Base-by-base conservation (phyloP, 2,113 vertebrate genomes). In the Apus apus region DNA sequence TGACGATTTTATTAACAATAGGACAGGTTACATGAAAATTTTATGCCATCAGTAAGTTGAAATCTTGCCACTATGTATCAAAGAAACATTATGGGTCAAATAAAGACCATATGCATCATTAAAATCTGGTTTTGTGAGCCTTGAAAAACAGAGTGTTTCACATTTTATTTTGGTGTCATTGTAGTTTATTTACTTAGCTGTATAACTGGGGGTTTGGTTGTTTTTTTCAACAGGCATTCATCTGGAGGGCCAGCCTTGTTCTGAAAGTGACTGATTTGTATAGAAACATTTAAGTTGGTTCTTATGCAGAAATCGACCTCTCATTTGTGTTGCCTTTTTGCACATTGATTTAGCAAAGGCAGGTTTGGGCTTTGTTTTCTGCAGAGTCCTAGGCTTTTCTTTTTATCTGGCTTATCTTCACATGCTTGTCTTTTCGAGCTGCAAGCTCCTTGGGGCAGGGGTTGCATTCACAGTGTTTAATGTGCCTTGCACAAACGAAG, bases 391-490 rank as follows among this genome's bases (percentile, higher is more conserved):
- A 13, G 65, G 40, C 30, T 86, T 80, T 93, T 71, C 60, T 95
- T 91, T 89, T 60, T 5, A 36, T 88, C 82, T 93, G 57, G n/a
- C 64, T 96, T 92, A 90, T 86, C 86, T 94, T 89, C 60, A n/a
- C 91, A 77, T 60, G 88, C 64, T 92, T 94, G 75, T 84, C 82
- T 95, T 86, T 88, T 90, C 0, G 38, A 90, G 53, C 56, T 84
- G 79, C 65, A 89, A 29, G 72, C 68, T 95, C 65, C 83, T 88
- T 95, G 83, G 79, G 85, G 88, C 88, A 94, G 94, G 76, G 76
- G 53, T 88, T 96, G 75, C 77, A 85, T 92, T 97, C 96, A 95
- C 40, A 53, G 79, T 90, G 90, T 88, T 92, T 92, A 92, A 85
- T 73, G 70, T 84, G 90, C 88, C 93, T 95, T 96, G 85, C 83